Base-by-base conservation (phyloP, 2,888 invertebrate species). In the Strigamia crassipes region DNA sequence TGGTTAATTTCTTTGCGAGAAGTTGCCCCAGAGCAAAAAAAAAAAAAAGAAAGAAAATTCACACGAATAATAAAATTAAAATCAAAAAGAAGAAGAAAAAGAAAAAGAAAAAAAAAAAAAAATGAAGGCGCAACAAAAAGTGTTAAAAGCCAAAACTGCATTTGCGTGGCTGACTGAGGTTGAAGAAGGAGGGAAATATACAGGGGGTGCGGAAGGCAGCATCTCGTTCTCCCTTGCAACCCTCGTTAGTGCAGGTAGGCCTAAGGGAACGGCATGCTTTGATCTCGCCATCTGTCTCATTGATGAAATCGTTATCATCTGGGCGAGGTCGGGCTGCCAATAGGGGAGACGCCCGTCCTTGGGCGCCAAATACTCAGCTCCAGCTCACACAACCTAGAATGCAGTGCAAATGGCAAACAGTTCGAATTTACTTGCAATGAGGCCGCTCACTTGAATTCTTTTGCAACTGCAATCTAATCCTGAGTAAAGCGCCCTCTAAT, bases 161-260 rank as follows among this genome's bases (percentile, higher is more conserved):
- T 66, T 66, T 27, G 73, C 73, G 73, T 73, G 31, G 73, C 73
- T 66, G 66, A 23, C 66, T 21, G 31, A 10, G 73, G 73, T 31
- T 73, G 73, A 56, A 56, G 73, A 27, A 73, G 73, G 31, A 31
- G 4, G n/a, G n/a, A n/a, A n/a, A n/a, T n/a, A n/a, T n/a, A 73
- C 15, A 73, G 12, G 73, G 73, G 73, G 73, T 73, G 73, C 27
- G 27, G 6, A 73, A 73, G 27, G 2, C 73, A 73, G 73, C 73
- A 15, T 27, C 73, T 8, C 73, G 0, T 15, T 73, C n/a, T 15
- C 73, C 73, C 27, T 15, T 15, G 73, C 56, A 38, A 78, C 78
- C 42, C 78, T 78, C 78, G 78, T 78, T 78, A 78, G 78, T 42
- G 41, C 78, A 78, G 78, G 78, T 78, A 42, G 78, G 78, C 78